A percentile compares a stretch with the other conserved stretches of the same genome.
Evolutionary conservation across 2,888 invertebrate species (phyloP).

Genomic region (Zhuqinia jingwanae): DNA sequence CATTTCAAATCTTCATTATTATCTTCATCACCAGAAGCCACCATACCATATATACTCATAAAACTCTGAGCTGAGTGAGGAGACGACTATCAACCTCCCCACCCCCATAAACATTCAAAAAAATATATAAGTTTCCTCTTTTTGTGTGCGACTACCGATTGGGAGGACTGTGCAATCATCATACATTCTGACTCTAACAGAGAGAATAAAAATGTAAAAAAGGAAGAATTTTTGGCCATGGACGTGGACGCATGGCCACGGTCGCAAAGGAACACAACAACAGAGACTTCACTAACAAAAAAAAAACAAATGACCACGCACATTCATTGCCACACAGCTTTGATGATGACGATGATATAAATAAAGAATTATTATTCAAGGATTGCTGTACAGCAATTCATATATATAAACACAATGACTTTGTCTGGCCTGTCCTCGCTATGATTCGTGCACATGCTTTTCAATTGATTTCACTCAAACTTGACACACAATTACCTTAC

Average conservation of each 20-base stretch:
- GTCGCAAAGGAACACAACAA: conserved; percentile 21
- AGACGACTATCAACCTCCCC: not conserved
- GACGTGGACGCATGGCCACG: conserved; percentile 48
- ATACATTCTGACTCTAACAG: not conserved
- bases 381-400: no score
- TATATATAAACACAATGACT: no score
- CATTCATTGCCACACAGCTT: conserved; percentile 33
- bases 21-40: conserved; percentile 56
- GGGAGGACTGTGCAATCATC: not conserved
- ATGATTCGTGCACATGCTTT: no score
- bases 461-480: no score
- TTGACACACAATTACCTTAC: no score
- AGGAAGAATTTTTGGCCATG: conserved; percentile 17
- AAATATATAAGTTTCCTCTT: conserved; percentile 33
- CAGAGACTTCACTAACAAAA: conserved; percentile 1
- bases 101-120: conserved; percentile 22
- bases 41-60: not conserved
- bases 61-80: not conserved
- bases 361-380: not conserved
- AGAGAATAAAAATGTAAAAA: conserved; percentile 29
- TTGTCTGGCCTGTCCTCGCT: no score
- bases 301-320: conserved; percentile 63
- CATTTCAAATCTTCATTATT: conserved; percentile 67
- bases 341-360: conserved; percentile 27
- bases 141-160: conserved; percentile 28